Conservation (phyloP, 1,140 invertebrate genomes). For the Hirudo medicinalis region DNA sequence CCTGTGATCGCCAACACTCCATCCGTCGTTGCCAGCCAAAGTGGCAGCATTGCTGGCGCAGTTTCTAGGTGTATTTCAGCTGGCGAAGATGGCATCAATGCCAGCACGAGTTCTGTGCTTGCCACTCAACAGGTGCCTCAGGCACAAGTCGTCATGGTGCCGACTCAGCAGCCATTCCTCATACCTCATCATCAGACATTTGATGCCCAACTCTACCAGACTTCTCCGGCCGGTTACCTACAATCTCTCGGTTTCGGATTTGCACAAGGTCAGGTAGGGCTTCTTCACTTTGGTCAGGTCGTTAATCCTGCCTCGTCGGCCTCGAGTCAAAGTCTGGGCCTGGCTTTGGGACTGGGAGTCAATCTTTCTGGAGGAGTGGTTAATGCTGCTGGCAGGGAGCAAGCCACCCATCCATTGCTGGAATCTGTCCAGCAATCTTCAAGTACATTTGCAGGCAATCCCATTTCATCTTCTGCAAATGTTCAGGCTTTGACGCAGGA, state of each 20-base stretch:
- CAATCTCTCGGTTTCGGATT: conserved; percentile 15
- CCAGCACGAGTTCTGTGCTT: neutral
- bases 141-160: conserved; percentile 17
- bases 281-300: conserved; percentile 13
- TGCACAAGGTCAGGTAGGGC: conserved; percentile 13
- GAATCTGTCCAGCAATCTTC: neutral
- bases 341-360: conserved; percentile 4
- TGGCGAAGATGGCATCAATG: neutral
- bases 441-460: neutral
- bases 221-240: conserved; percentile 20
- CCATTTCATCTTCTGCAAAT: neutral
- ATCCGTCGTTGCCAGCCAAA: neutral
- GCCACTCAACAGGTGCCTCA: neutral
- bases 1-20: neutral
- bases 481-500: neutral
- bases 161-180: conserved; percentile 12
- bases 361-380: neutral
- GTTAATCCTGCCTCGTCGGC: neutral
- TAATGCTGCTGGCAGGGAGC: neutral
- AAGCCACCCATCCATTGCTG: neutral
- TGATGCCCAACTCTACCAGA: conserved; percentile 16
- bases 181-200: conserved; percentile 12
- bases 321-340: neutral
- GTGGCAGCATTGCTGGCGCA: neutral
- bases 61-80: neutral